A percentile compares a stretch with the other conserved stretches of the same genome.
Evolutionary conservation across 1,140 invertebrate species (phyloP).

Genomic region (Liolophura sinensis): DNA sequence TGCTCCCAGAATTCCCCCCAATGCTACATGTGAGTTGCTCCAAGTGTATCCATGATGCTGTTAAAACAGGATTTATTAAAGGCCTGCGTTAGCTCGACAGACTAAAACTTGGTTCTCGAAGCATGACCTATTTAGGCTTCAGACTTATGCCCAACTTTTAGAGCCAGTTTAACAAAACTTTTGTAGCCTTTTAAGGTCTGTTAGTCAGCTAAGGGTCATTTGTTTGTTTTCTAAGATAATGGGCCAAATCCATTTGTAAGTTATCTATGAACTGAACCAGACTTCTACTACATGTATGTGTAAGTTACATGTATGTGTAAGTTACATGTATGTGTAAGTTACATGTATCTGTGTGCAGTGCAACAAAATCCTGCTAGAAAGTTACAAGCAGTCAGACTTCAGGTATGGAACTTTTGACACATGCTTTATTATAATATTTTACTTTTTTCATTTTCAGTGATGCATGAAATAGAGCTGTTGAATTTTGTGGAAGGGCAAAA

Average conservation of each 20-base stretch:
- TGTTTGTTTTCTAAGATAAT: too few relatives aligned
- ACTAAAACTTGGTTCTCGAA: slow-evolving; percentile 6
- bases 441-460: slow-evolving; percentile 23
- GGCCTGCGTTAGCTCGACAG: neutral
- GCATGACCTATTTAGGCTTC: neutral
- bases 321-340: neutral
- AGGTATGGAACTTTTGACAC: neutral
- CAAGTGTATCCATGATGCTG: neutral
- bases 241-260: slow-evolving; percentile 1
- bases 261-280: too few relatives aligned
- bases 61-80: neutral
- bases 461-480: slow-evolving; percentile 39
- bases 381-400: too few relatives aligned
- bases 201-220: too few relatives aligned
- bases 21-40: slow-evolving; percentile 33
- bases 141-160: neutral
- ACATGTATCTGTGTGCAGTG: neutral
- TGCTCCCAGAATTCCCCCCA: slow-evolving; percentile 68
- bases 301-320: too few relatives aligned
- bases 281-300: too few relatives aligned
- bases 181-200: too few relatives aligned
- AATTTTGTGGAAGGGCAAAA: slow-evolving; percentile 27
- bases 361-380: too few relatives aligned
- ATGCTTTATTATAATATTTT: neutral
- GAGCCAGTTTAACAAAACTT: too few relatives aligned